Percentiles rank a stretch among this genome's conserved stretches.
Conservation (phyloP, 2,888 invertebrate genomes). For the Gymnocheta viridis region DNA sequence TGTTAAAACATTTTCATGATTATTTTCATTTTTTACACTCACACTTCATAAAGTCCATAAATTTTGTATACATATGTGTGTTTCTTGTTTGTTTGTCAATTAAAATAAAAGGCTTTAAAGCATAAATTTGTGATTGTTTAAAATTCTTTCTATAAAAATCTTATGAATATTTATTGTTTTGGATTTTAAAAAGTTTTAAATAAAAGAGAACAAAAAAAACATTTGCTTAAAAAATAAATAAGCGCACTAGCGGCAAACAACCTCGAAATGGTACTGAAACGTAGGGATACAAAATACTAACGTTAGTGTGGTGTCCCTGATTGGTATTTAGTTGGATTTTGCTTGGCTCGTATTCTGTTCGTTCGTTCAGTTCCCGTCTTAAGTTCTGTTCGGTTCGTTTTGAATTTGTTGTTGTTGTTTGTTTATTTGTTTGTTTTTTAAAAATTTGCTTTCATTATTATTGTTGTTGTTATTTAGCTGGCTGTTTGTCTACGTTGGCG, state of each 20-base stretch:
- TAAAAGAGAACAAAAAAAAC: slow-evolving; percentile 67
- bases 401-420: slow-evolving; percentile 18
- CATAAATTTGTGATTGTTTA: not conserved
- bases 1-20: not conserved
- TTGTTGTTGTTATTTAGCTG: slow-evolving; percentile 23
- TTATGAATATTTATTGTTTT: slow-evolving; percentile 21
- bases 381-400: slow-evolving; percentile 28
- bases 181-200: slow-evolving; percentile 5
- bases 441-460: slow-evolving; percentile 26
- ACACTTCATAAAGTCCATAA: not conserved
- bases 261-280: slow-evolving; percentile 80
- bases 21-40: not conserved
- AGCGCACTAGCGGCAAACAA: slow-evolving; percentile 79
- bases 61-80: not conserved
- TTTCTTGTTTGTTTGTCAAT: not conserved
- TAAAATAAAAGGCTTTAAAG: not conserved
- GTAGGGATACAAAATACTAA: slow-evolving; percentile 75
- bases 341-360: slow-evolving; percentile 41
- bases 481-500: slow-evolving; percentile 50
- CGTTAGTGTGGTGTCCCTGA: slow-evolving; percentile 65
- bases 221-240: slow-evolving; percentile 69
- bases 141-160: slow-evolving; percentile 4
- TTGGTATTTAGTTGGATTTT: slow-evolving; percentile 45
- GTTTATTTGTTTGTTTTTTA: slow-evolving; percentile 16
- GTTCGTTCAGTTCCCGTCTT: slow-evolving; percentile 28